These are phyloP conservation scores for Rotaria socialis DNA, from an alignment of 2,888 invertebrate genomes.

Conservation along the genomic window DNA sequence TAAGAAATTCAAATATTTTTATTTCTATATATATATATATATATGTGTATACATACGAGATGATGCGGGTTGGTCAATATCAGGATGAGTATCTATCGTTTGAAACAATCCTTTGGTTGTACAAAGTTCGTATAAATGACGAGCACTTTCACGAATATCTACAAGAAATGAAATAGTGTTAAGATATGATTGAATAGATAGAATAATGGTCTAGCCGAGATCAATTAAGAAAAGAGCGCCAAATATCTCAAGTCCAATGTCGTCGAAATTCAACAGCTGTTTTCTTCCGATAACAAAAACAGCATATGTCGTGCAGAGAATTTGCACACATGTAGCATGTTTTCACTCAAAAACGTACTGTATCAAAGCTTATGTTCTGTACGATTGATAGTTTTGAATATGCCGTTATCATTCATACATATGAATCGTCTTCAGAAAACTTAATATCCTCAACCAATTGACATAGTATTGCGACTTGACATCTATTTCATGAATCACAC, in stretches of 20 bases:
- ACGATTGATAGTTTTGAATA: not conserved
- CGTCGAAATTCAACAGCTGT: too few relatives aligned
- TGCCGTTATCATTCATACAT: not conserved
- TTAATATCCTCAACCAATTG: too few relatives aligned
- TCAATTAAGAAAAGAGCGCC: not conserved
- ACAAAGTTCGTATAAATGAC: not conserved
- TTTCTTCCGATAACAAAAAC: too few relatives aligned
- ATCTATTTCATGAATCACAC: not conserved
- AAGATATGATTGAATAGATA: not conserved
- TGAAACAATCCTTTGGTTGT: not conserved
- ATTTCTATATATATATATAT: too few relatives aligned
- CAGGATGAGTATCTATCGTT: not conserved
- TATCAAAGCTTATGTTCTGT: not conserved
- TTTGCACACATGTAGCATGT: not conserved
- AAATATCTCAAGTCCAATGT: too few relatives aligned
- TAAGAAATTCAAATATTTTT: too few relatives aligned
- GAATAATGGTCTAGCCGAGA: not conserved
- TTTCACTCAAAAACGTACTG: not conserved
- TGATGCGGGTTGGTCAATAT: not conserved
- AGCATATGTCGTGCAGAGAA: too few relatives aligned
- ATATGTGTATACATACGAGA: not conserved
- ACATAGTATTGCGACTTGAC: too few relatives aligned
- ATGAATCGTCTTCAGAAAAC: too few relatives aligned
- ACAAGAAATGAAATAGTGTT: not conserved
- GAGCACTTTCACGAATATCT: conserved; percentile 29